These are phyloP conservation scores for Chrysocyon brachyurus DNA, from an alignment of 2,797 vertebrate genomes.

Conservation along the genomic window DNA sequence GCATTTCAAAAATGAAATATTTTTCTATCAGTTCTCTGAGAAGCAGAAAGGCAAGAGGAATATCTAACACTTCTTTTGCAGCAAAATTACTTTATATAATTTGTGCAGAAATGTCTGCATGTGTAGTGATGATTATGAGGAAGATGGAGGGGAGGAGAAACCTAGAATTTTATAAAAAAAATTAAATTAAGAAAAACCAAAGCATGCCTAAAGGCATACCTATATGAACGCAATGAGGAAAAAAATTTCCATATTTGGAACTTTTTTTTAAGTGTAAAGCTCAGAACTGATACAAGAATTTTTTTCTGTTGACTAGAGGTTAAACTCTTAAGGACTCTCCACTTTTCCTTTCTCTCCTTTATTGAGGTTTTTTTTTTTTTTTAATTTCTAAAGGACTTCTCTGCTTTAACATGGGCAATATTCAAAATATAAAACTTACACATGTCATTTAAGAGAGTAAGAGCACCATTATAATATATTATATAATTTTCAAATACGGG, in stretches of 20 bases:
- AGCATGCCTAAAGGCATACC: not conserved
- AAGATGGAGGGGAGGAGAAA: not conserved
- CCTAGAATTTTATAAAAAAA: slow-evolving; percentile 41
- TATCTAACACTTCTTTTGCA: not conserved
- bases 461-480: not conserved
- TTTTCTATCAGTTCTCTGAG: not conserved
- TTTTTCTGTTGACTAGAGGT: not conserved
- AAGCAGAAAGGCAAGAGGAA: slow-evolving; percentile 44
- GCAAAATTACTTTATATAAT: slow-evolving; percentile 10
- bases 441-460: not conserved
- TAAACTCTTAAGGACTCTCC: not conserved
- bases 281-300: not conserved
- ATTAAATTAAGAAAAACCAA: slow-evolving; percentile 12
- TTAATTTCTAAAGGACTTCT: slow-evolving; percentile 6
- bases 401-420: not conserved
- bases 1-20: slow-evolving; percentile 15
- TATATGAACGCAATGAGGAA: not conserved
- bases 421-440: slow-evolving; percentile 40
- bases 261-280: not conserved
- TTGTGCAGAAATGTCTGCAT: not conserved
- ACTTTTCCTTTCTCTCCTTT: not conserved
- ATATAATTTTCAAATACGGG: too few species aligned
- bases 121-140: not conserved
- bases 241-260: not conserved
- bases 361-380: not conserved